Conservation (phyloP, 1,140 invertebrate genomes). For the Heliconius hermathena region DNA sequence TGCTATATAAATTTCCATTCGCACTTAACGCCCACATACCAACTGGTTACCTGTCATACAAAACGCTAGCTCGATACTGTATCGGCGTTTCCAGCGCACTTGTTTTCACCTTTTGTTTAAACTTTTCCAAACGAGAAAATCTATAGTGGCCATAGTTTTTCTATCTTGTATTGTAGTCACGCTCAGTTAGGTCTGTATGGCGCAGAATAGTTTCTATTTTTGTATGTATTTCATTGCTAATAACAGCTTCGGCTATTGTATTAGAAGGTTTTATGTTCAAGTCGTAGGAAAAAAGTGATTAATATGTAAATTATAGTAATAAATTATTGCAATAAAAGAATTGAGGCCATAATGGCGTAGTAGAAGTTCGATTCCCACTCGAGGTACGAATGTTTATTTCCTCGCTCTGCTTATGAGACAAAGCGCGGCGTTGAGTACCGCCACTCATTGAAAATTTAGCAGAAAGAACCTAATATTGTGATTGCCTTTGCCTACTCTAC, state of each 20-base stretch:
- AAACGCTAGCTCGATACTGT: constrained; percentile 2
- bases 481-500: too few species aligned
- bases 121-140: constrained; percentile 25
- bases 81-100: constrained; percentile 34
- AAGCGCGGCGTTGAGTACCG: too few species aligned
- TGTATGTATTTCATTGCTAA: not conserved
- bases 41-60: not conserved
- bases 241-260: not conserved
- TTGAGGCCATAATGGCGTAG: too few species aligned
- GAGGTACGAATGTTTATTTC: too few species aligned
- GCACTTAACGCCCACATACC: not conserved
- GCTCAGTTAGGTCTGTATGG: constrained; percentile 5
- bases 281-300: too few species aligned
- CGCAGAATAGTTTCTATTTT: not conserved
- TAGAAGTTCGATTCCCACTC: too few species aligned
- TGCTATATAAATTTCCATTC: not conserved
- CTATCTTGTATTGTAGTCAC: constrained; percentile 8
- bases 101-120: constrained; percentile 36
- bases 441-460: too few species aligned
- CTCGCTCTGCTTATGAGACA: too few species aligned
- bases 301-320: too few species aligned
- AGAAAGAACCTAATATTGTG: too few species aligned
- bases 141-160: not conserved
- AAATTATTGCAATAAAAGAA: too few species aligned
- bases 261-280: not conserved